Base-by-base conservation (phyloP, 2,888 invertebrate species). In the Chrysolina haemoptera region DNA sequence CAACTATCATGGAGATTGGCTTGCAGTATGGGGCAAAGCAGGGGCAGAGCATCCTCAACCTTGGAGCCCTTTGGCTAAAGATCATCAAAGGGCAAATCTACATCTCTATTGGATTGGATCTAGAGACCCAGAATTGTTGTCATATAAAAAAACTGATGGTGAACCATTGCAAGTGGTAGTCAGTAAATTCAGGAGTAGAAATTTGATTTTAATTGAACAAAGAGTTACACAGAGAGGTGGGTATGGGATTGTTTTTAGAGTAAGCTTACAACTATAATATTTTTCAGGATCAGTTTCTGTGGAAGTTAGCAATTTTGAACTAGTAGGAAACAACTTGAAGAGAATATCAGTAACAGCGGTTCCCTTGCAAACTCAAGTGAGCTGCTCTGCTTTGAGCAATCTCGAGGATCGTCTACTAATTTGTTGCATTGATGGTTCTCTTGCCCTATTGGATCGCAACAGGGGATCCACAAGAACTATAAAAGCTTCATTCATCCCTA, bases 41-140 rank as follows among this genome's bases (percentile, higher is more conserved):
- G 92, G 93, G 11, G 92, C 93, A 78, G 94, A 95, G 76, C 97
- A 97, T 86, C 96, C 97, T 0, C 96, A 96, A 83, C 97, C 98
- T 0, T 98, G 98, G 98, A 94, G 95, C 84, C 98, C 98, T 14
- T 90, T 95, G 62, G 91, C 93, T 43, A 92, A 93, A 83, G 76
- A 96, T 81, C 94, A 95, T 85, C 96, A 98, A 87, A 91, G 95
- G 79, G 96, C 97, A 9, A 98, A 98, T 88, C 90, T 97, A 74
- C 95, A 96, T 85, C 90, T 98, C 0, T 95, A 97, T 76, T 87
- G 86, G 86, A 83, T 88, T 63, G 87, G 87, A 64, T 76, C 82
- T 40, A 80, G 86, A 76, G 93, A 94, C 84, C 90, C 96, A 75
- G 94, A 94, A 81, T 89, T 96, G 50, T 86, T 94, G 71, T 94